phyloP scores from a whole-genome alignment of 2,888 invertebrate species.

The Eilema caniola region DNA sequence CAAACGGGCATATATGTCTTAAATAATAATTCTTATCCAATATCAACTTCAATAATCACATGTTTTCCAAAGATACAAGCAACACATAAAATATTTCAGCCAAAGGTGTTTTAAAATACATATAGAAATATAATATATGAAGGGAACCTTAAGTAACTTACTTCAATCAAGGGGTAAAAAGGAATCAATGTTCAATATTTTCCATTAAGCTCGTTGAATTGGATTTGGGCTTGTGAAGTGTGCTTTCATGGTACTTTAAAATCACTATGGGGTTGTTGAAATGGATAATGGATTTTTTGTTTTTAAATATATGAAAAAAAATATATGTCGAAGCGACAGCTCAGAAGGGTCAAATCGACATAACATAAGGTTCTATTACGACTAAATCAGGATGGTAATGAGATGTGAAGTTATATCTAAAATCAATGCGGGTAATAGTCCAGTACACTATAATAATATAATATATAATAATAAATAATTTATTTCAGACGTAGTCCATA shows the following conservation, averaged over 20 bases:
- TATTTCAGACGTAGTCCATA: no score
- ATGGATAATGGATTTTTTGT: neutral
- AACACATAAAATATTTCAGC: neutral
- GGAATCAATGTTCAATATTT: conserved; percentile 44
- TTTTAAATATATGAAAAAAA: no score
- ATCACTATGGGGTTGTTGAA: conserved; percentile 19
- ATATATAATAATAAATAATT: no score
- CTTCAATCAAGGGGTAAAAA: conserved; percentile 37
- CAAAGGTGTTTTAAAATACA: conserved; percentile 34
- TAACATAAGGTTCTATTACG: no score
- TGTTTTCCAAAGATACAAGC: neutral
- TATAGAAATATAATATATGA: conserved; percentile 25
- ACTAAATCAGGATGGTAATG: no score
- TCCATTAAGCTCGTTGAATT: conserved; percentile 32
- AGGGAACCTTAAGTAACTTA: conserved; percentile 36
- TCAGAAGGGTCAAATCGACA: no score
- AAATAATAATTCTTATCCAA: no score
- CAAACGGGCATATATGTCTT: no score
- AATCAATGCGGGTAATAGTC: no score
- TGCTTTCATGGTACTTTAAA: neutral
- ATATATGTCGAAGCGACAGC: no score
- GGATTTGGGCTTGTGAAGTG: conserved; percentile 16
- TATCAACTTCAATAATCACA: neutral
- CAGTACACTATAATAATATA: no score
- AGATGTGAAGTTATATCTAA: no score